phyloP scores from a whole-genome alignment of 2,113 vertebrate species.

The Crotalus helleri region DNA sequence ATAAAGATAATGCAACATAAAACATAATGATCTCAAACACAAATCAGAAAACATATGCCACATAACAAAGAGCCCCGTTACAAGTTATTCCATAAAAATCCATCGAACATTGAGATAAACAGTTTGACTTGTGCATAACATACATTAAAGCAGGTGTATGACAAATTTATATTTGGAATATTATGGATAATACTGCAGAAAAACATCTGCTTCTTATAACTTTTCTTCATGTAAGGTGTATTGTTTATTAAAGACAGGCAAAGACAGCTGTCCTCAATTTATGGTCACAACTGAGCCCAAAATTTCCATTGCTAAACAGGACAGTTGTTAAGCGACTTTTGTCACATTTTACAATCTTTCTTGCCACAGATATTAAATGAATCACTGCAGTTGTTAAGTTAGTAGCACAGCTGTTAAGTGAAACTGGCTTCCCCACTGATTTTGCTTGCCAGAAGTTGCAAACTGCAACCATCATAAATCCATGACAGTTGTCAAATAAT shows the following conservation, averaged over 20 bases:
- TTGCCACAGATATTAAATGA: background rate
- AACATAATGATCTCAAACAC: background rate
- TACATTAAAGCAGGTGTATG: background rate
- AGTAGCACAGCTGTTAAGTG: background rate
- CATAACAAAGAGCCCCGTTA: background rate
- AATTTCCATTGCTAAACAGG: background rate
- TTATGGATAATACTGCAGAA: background rate
- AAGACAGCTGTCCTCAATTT: background rate
- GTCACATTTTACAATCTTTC: background rate
- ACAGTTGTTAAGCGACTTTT: background rate
- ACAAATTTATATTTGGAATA: background rate
- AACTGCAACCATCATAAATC: background rate
- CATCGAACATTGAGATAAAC: background rate
- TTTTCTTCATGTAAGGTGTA: background rate
- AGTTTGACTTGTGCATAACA: background rate
- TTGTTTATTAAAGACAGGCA: background rate
- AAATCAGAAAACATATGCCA: background rate
- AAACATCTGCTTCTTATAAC: background rate
- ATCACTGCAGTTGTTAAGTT: background rate
- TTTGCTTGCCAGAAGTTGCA: background rate
- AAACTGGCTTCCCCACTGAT: background rate
- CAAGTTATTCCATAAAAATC: background rate
- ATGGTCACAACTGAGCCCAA: background rate
- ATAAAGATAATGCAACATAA: background rate
- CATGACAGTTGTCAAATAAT: background rate